Conservation (phyloP, 2,113 vertebrate genomes). For the Castor canadensis region DNA sequence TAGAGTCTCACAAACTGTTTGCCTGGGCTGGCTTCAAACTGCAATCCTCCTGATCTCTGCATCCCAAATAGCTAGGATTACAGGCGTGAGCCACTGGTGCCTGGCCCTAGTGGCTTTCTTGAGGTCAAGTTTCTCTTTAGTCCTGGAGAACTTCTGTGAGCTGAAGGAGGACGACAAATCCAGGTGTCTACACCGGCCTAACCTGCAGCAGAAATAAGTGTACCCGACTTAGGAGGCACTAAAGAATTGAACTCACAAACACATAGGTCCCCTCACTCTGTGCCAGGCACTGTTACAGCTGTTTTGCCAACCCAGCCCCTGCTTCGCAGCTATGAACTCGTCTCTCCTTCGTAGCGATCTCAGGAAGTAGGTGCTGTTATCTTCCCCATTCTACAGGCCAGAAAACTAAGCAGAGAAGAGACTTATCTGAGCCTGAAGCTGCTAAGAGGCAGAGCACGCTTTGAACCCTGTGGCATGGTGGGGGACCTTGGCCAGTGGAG, state of each 20-base stretch:
- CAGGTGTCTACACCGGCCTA: background rate
- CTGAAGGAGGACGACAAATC: background rate
- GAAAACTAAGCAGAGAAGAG: background rate
- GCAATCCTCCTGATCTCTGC: too few relatives aligned
- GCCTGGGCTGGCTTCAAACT: too few relatives aligned
- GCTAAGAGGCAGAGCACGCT: background rate
- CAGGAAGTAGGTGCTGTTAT: accelerated
- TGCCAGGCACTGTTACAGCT: accelerated
- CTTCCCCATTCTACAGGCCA: background rate
- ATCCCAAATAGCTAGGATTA: too few relatives aligned
- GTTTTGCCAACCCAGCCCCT: background rate
- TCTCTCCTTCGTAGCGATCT: accelerated
- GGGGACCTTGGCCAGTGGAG: background rate
- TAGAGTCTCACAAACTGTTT: too few relatives aligned
- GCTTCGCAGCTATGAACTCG: background rate
- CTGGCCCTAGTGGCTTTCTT: accelerated
- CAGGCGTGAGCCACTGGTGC: too few relatives aligned
- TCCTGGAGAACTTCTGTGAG: background rate
- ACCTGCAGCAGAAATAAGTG: background rate
- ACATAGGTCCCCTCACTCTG: background rate
- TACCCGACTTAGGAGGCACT: background rate
- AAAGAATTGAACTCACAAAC: too few relatives aligned
- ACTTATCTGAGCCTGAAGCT: background rate
- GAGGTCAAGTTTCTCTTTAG: background rate
- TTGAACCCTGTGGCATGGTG: background rate